Evolutionary conservation across 1,140 invertebrate genomes (phyloP), one percentile per base, ranked within the genome.

Genomic region (Lepidurus couesii): DNA sequence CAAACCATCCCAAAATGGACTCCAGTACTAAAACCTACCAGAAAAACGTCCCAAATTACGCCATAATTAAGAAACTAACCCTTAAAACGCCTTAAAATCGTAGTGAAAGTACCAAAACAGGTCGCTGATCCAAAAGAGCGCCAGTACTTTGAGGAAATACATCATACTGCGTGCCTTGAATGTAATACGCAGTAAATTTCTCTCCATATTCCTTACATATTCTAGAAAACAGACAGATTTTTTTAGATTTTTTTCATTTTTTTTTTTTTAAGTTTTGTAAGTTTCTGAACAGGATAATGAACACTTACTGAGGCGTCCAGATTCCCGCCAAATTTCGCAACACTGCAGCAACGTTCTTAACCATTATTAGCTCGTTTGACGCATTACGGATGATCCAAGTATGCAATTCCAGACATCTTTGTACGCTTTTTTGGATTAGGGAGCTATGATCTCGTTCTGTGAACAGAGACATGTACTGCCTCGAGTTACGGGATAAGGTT

Each of bases 1-100:
- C 21, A 3, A 81, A 73, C 42, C 75, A 80, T 34, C 81, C 79
- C 10, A 81, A 74, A n/a, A 79, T 74, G 1, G 81, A 79, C 53
- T 81, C 81, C 74, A 81, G 75, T 43, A 81, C 44, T 16, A 79
- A 42, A n/a, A 81, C 73, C 80, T 81, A 45, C 4, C 74, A 74
- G 47, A 78, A 77, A 75, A 42, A 34, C 43, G 26, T 42, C 13
- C 7, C n/a, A 76, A 6, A 47, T 9, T 2, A 73, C 44, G 0
- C 16, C 11, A 0, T 21, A 13, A 73, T 45, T 26, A 45, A 79
- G 77, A 24, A 65, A 65, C 4, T 3, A 16, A 65, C 7, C 45
- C 10, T 16, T 47, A 16, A 65, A 65, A 21, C n/a, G 45, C 0
- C 5, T n/a, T 7, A 65, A 65, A 65, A 65, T 65, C 8, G 0